Percentiles rank a stretch among this genome's conserved stretches.
phyloP scores from a whole-genome alignment of 2,113 vertebrate species.

The Oophaga pumilio region DNA sequence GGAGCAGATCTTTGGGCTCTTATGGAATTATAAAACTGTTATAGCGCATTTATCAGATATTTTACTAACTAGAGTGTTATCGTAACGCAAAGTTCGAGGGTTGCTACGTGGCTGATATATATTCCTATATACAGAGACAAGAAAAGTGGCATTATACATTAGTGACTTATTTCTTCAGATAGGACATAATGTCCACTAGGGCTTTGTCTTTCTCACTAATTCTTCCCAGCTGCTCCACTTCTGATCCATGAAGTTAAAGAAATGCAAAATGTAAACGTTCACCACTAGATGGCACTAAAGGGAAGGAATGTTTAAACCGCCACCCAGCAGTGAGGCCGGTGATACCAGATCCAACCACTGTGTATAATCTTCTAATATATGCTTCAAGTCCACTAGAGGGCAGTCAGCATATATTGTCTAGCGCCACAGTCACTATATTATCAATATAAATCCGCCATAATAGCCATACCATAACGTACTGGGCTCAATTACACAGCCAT shows the following conservation, averaged over 20 bases:
- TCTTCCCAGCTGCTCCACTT: background rate
- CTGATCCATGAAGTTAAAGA: background rate
- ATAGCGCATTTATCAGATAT: no score
- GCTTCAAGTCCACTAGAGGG: background rate
- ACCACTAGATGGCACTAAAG: background rate
- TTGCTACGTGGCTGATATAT: no score
- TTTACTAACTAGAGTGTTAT: no score
- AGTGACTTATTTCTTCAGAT: background rate
- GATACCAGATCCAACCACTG: background rate
- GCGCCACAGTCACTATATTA: background rate
- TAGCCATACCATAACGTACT: background rate
- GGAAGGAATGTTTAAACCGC: background rate
- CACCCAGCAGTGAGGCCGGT: background rate
- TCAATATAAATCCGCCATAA: background rate
- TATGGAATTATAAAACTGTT: no score
- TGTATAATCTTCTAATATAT: background rate
- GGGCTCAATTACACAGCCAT: background rate
- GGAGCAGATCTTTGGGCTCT: no score
- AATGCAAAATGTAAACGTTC: background rate
- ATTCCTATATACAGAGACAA: background rate
- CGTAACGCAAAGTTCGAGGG: no score
- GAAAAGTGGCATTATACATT: background rate
- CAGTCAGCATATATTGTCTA: background rate
- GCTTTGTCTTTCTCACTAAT: no score
- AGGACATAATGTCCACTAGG: background rate